These are phyloP conservation scores for Ibycter americanus DNA, from an alignment of 2,797 vertebrate species.

Conservation along the genomic window DNA sequence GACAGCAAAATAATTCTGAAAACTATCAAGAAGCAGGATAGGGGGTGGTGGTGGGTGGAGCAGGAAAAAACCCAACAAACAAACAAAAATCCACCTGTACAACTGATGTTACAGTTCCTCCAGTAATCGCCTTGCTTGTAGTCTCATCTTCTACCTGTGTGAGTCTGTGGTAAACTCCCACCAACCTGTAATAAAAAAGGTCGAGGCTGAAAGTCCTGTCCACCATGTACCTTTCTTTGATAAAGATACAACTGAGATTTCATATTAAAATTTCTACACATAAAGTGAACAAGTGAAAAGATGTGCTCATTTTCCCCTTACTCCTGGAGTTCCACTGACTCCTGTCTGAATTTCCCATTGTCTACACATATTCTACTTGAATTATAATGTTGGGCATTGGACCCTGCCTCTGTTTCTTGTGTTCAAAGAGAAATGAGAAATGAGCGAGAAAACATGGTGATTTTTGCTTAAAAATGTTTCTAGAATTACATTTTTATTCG, in stretches of 20 bases:
- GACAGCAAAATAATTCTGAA: background rate
- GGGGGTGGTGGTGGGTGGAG: no score
- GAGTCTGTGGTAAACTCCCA: background rate
- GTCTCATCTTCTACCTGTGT: background rate
- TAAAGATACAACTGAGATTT: background rate
- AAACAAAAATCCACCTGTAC: accelerated
- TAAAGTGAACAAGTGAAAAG: background rate
- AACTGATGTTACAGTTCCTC: background rate
- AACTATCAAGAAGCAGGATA: background rate
- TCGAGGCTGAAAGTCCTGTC: background rate
- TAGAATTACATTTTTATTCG: background rate
- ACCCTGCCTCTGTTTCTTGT: background rate
- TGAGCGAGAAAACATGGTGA: background rate
- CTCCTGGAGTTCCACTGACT: background rate
- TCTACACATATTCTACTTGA: background rate
- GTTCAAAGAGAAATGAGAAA: background rate
- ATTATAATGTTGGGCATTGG: background rate
- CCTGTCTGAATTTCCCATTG: background rate
- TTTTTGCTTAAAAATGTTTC: background rate
- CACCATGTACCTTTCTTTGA: background rate
- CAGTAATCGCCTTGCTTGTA: background rate
- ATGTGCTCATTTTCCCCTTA: background rate
- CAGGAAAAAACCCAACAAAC: accelerated
- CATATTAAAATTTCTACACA: background rate
- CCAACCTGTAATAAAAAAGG: background rate